These are phyloP conservation scores for Leptinotarsa texana DNA, from an alignment of 1,140 invertebrate species.

Conservation along the genomic window DNA sequence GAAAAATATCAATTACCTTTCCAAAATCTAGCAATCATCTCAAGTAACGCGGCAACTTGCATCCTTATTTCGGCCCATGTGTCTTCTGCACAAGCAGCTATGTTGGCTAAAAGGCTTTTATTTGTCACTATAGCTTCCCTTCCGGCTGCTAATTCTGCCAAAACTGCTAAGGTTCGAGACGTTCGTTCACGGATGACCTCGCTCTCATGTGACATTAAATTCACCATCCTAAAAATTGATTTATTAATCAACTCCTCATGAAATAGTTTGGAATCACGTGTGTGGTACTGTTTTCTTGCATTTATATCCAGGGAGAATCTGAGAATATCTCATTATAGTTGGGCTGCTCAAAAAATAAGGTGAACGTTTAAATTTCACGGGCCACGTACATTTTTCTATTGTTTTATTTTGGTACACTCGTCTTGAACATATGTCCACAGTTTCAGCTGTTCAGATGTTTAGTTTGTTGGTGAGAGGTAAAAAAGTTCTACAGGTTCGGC, in stretches of 20 bases:
- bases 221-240: conserved; percentile 35
- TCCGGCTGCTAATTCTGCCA: conserved; percentile 42
- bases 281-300: no score
- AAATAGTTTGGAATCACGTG: background rate
- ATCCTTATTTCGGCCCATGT: conserved; percentile 36
- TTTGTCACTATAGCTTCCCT: conserved; percentile 45
- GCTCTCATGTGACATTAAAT: conserved; percentile 41
- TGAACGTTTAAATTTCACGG: no score
- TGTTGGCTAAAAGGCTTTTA: conserved; percentile 36
- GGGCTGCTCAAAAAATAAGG: no score
- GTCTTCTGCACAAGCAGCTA: conserved; percentile 41
- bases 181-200: conserved; percentile 43
- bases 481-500: no score
- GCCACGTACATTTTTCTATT: no score
- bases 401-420: no score
- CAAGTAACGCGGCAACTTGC: conserved; percentile 40
- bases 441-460: no score
- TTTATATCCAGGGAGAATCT: no score
- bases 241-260: background rate
- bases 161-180: conserved; percentile 38
- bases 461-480: no score
- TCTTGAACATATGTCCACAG: no score
- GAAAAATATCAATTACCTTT: conserved; percentile 22
- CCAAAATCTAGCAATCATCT: conserved; percentile 44
- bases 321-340: no score